Base-by-base conservation (phyloP, 2,797 vertebrate species). In the Diplodus puntazzo region DNA sequence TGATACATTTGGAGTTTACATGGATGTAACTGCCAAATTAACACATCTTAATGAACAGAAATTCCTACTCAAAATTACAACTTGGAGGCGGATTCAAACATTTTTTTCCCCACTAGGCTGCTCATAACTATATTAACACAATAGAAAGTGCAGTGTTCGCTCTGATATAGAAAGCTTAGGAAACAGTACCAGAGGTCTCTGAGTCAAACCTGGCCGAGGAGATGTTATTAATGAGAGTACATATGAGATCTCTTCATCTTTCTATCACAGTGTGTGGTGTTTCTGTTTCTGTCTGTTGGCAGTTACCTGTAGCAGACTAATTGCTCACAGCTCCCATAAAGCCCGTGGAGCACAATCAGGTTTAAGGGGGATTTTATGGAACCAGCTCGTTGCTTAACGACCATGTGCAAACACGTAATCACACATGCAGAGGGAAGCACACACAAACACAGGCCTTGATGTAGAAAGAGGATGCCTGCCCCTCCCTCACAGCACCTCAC, bases 321-420 rank as follows among this genome's bases (percentile, higher is more conserved):
- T 90, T 91, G 87, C 85, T 79, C 48, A 34, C 83, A 88, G 84
- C 75, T 65, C 71, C 84, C 75, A 67, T 83, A 82, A 88, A 89
- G 73, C 81, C 83, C 20, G 59, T 23, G 53, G 67, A 86, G 69
- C 54, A 74, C 75, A 73, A 64, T 81, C 14, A 63, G 80, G 73
- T 83, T 92, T 85, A 72, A 79, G 61, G 74, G 87, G 80, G 83
- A 77, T 88, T 93, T 93, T 93, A 92, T 89, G 81, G 85, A 77
- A 61, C 75, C 58, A 52, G 64, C 66, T 81, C 14, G 68, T 77
- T 84, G 75, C 83, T 86, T 91, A 92, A 94, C 88, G 50, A 92
- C 88, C 87, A 87, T 34, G 78, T 89, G 80, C 88, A 88, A 90
- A 92, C 85, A 87, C 73, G 79, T 89, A 88, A 90, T 92, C 87